A percentile compares a stretch with the other conserved stretches of the same genome.
Conservation (phyloP, 2,888 invertebrate genomes). For the Hyalella azteca region DNA sequence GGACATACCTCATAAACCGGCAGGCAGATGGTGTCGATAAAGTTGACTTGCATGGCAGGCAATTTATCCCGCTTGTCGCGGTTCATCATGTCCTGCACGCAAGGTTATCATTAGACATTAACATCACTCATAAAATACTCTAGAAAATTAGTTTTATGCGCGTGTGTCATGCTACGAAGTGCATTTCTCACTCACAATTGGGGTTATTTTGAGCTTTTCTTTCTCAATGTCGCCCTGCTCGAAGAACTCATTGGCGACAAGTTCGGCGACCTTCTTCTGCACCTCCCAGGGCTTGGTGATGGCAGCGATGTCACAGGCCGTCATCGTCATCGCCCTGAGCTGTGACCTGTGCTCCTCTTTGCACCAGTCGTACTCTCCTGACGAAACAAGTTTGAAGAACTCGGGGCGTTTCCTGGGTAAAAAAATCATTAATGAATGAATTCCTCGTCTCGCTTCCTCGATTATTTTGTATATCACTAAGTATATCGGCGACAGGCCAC, state of each 20-base stretch:
- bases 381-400: slow-evolving; percentile 76
- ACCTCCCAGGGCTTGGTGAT: slow-evolving; percentile 95
- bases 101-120: not conserved
- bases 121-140: not conserved
- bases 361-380: slow-evolving; percentile 71
- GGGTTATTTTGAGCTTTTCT: slow-evolving; percentile 63
- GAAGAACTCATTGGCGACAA: slow-evolving; percentile 66
- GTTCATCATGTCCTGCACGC: slow-evolving; percentile 87
- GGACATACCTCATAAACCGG: slow-evolving; percentile 90
- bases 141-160: not conserved
- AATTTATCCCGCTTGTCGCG: slow-evolving; percentile 91
- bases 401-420: slow-evolving; percentile 78
- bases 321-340: slow-evolving; percentile 91
- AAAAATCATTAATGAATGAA: not conserved
- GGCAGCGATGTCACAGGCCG: slow-evolving; percentile 91
- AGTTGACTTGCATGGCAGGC: slow-evolving; percentile 94
- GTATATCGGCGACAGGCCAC: no score
- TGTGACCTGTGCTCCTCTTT: slow-evolving; percentile 80
- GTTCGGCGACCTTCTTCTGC: slow-evolving; percentile 73
- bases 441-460: no score
- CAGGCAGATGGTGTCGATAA: slow-evolving; percentile 92
- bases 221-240: slow-evolving; percentile 66
- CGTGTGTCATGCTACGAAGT: no score
- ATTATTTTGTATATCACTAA: no score
- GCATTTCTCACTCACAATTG: slow-evolving; percentile 65